phyloP scores from a whole-genome alignment of 2,797 vertebrate genomes.

The Thripadectes ignobilis region DNA sequence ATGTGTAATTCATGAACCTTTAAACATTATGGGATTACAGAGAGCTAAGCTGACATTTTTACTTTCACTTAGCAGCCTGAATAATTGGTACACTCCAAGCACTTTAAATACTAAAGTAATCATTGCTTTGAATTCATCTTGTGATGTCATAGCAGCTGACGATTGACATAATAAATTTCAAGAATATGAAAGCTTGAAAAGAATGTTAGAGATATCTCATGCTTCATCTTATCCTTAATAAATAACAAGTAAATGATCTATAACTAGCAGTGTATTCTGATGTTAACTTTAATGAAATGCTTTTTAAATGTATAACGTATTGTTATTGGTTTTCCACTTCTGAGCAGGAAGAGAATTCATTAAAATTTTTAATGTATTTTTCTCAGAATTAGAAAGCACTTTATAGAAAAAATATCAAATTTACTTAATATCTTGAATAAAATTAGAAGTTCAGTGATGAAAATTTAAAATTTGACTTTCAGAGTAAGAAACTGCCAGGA shows the following conservation, averaged over 20 bases:
- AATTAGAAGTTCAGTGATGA: neutral
- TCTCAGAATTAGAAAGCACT: constrained; percentile 7
- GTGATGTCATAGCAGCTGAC: constrained; percentile 76
- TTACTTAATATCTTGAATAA: neutral
- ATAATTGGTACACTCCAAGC: constrained; percentile 69
- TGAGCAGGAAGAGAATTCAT: constrained; percentile 16
- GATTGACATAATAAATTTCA: constrained; percentile 74
- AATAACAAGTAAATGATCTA: constrained; percentile 72
- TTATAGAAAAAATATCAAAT: neutral
- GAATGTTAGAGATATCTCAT: constrained; percentile 60
- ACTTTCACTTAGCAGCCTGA: constrained; percentile 77
- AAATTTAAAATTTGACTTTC: neutral
- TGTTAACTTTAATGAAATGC: constrained; percentile 73
- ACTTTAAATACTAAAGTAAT: constrained; percentile 75
- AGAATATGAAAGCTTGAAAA: constrained; percentile 58
- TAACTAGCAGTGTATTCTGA: constrained; percentile 58
- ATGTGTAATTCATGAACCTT: constrained; percentile 81
- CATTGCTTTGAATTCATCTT: constrained; percentile 76
- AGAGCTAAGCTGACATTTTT: constrained; percentile 76
- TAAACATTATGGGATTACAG: constrained; percentile 72
- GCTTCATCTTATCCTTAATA: constrained; percentile 73
- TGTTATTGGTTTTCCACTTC: constrained; percentile 26
- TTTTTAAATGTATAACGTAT: constrained; percentile 66
- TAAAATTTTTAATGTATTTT: constrained; percentile 17
- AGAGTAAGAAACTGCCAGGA: neutral